Percentiles rank a stretch among this genome's conserved stretches.
Evolutionary conservation across 2,797 vertebrate species (phyloP).

Genomic region (Meriones psammophilus): DNA sequence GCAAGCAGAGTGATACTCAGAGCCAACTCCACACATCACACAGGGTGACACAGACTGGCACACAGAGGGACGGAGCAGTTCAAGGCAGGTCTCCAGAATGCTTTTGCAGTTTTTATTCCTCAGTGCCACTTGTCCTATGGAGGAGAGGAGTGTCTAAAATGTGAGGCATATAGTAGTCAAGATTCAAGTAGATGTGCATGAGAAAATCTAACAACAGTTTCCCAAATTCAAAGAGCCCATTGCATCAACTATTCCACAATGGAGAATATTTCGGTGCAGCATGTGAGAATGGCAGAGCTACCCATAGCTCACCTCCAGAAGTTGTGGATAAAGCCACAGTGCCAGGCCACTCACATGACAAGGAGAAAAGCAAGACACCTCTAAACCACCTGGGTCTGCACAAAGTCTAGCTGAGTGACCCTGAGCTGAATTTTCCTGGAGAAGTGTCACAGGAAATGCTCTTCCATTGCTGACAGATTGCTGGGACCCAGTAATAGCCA

Average conservation of each 20-base stretch:
- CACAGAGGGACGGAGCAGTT: background rate
- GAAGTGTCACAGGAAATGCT: background rate
- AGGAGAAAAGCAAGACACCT: background rate
- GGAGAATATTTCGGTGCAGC: background rate
- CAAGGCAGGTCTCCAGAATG: background rate
- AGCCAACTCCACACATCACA: conserved; percentile 33
- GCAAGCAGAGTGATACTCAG: background rate
- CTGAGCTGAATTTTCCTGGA: background rate
- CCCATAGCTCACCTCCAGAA: background rate
- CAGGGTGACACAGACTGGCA: conserved; percentile 40
- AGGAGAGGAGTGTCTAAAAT: background rate
- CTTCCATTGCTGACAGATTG: background rate
- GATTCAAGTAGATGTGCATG: background rate
- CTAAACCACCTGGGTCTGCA: background rate
- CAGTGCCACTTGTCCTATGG: conserved; percentile 58
- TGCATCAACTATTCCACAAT: accelerated
- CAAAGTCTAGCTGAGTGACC: background rate
- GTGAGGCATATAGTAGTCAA: background rate
- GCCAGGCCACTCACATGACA: background rate
- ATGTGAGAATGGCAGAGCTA: accelerated
- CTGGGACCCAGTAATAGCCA: background rate
- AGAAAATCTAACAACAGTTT: background rate
- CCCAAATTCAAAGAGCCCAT: background rate
- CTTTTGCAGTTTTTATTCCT: conserved; percentile 41
- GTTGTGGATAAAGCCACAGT: background rate